Evolutionary conservation across 2,113 vertebrate genomes (phyloP).

Genomic region (Peromyscus californicus): DNA sequence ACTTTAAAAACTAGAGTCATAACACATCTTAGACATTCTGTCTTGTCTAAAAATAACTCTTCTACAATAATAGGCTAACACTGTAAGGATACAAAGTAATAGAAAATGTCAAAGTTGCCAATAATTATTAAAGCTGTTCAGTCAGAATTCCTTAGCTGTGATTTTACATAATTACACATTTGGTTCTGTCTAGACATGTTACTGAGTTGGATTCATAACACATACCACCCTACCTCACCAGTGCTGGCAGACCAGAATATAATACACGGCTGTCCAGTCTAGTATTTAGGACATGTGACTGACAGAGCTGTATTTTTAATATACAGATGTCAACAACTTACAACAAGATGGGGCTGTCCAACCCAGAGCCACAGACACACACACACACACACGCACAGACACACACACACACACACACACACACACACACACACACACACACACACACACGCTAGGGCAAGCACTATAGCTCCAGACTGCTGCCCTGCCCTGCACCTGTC

Average conservation of each 20-base stretch:
- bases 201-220: conserved; percentile 50
- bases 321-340: conserved; percentile 5
- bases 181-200: conserved; percentile 69
- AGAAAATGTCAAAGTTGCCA: conserved; percentile 51
- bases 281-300: conserved; percentile 31
- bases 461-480: neutral
- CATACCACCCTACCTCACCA: conserved; percentile 36
- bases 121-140: conserved; percentile 67
- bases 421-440: too few species aligned
- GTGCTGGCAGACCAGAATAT: neutral
- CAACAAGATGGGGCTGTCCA: neutral
- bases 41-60: conserved; percentile 62
- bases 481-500: neutral
- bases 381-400: too few species aligned
- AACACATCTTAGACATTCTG: conserved; percentile 32
- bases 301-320: conserved; percentile 38
- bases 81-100: conserved; percentile 49
- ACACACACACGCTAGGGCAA: neutral
- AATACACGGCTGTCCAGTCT: conserved; percentile 36
- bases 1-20: conserved; percentile 24
- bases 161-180: conserved; percentile 55
- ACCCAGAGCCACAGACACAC: neutral
- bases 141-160: conserved; percentile 54
- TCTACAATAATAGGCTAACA: conserved; percentile 14
- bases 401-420: too few species aligned